Percentiles rank a stretch among this genome's conserved stretches.
These are phyloP conservation scores for Phortica magna DNA, from an alignment of 2,888 invertebrate species.

Conservation along the genomic window DNA sequence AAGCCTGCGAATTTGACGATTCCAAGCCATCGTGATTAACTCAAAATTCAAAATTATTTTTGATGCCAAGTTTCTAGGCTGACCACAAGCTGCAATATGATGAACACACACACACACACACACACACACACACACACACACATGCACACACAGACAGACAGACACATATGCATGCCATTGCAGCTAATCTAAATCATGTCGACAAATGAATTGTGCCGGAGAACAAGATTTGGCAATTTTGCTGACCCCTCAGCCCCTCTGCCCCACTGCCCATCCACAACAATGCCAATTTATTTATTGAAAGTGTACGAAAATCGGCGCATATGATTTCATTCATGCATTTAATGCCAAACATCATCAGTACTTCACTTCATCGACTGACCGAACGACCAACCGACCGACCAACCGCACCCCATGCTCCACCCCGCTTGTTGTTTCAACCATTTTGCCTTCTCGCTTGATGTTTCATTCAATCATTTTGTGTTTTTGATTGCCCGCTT, in stretches of 20 bases:
- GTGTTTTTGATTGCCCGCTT: slow-evolving; percentile 5
- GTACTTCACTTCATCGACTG: slow-evolving; percentile 38
- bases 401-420: not conserved
- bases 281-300: slow-evolving; percentile 26
- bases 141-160: not conserved
- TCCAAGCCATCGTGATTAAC: too few relatives aligned
- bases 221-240: not conserved
- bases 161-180: slow-evolving; percentile 35
- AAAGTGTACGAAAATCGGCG: slow-evolving; percentile 54
- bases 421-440: not conserved
- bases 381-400: not conserved
- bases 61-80: too few relatives aligned
- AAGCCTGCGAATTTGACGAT: too few relatives aligned
- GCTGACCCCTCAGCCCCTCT: too few relatives aligned
- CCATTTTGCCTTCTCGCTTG: not conserved
- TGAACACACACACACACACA: not conserved
- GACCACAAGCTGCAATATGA: too few relatives aligned
- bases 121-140: not conserved
- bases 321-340: slow-evolving; percentile 62
- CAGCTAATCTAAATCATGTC: slow-evolving; percentile 69
- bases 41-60: too few relatives aligned
- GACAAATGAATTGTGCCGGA: slow-evolving; percentile 60
- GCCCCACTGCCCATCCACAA: slow-evolving; percentile 18
- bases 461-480: slow-evolving; percentile 24
- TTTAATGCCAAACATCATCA: slow-evolving; percentile 54